Evolutionary conservation across 64 coral and sea anemone species (phyloP).

Genomic region (Orbicella faveolata): DNA sequence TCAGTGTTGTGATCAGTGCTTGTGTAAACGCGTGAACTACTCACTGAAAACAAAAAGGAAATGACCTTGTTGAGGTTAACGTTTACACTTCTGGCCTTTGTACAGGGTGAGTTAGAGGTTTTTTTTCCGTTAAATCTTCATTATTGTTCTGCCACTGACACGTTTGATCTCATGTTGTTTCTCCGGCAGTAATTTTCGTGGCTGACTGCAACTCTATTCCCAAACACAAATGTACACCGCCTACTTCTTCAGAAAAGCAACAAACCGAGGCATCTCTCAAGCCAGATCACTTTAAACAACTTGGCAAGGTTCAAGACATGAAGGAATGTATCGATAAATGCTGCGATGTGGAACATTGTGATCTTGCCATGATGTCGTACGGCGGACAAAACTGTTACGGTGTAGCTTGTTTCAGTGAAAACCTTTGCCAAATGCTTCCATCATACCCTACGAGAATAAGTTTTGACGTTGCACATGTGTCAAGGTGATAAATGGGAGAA

Average conservation of each 20-base stretch:
- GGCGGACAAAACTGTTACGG: slow-evolving; percentile 79
- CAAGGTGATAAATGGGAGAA: slow-evolving; percentile 14
- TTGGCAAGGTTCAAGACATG: slow-evolving; percentile 77
- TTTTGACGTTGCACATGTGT: slow-evolving; percentile 78
- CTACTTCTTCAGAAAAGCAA: slow-evolving; percentile 1
- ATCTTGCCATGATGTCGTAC: slow-evolving; percentile 95
- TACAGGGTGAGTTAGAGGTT: background rate
- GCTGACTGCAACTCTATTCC: slow-evolving; percentile 40
- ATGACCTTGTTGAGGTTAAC: background rate
- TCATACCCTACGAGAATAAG: slow-evolving; percentile 84
- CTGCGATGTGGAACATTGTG: slow-evolving; percentile 69
- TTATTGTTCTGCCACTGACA: background rate
- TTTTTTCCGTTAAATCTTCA: background rate
- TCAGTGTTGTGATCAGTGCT: background rate
- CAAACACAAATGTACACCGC: slow-evolving; percentile 14
- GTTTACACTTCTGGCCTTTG: background rate
- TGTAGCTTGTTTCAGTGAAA: slow-evolving; percentile 83
- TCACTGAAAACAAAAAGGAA: background rate
- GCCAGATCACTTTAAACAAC: slow-evolving; percentile 79
- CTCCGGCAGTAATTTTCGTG: slow-evolving; percentile 11
- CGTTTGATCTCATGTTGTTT: background rate
- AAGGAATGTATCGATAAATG: slow-evolving; percentile 70
- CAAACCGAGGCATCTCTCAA: slow-evolving; percentile 4
- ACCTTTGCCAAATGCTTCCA: slow-evolving; percentile 86
- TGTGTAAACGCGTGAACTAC: background rate